Percentiles rank a stretch among this genome's conserved stretches.
Conservation (phyloP, 2,888 invertebrate species). For the Eucriotettix oculatus region DNA sequence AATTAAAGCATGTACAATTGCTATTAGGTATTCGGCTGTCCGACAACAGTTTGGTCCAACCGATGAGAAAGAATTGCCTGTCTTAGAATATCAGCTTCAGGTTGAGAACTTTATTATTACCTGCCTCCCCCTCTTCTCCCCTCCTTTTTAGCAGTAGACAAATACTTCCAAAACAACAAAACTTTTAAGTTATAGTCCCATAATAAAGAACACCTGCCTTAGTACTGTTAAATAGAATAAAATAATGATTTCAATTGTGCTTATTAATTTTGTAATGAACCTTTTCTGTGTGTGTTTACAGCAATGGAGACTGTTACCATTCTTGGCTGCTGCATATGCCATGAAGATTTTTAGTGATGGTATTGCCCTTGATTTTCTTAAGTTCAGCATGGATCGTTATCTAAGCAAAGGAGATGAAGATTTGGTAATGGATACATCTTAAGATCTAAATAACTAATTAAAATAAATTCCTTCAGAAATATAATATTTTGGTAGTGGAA, state of each 20-base stretch:
- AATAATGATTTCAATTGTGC: too few species aligned
- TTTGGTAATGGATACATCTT: neutral
- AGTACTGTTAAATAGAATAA: too few species aligned
- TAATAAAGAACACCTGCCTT: too few species aligned
- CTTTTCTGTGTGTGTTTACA: constrained; percentile 13
- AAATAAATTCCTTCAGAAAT: too few species aligned
- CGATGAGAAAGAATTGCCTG: constrained; percentile 27
- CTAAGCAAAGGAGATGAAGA: constrained; percentile 1
- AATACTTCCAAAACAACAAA: too few species aligned
- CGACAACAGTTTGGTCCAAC: constrained; percentile 50
- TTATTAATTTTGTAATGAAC: neutral
- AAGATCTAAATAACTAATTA: too few species aligned
- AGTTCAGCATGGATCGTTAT: constrained; percentile 4
- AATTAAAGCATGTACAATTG: constrained; percentile 55
- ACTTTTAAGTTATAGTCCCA: too few species aligned
- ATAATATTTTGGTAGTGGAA: too few species aligned
- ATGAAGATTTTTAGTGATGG: constrained; percentile 9
- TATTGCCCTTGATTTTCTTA: constrained; percentile 3
- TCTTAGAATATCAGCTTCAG: constrained; percentile 36
- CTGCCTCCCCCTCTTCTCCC: too few species aligned
- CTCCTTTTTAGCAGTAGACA: too few species aligned
- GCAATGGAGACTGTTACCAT: constrained; percentile 31
- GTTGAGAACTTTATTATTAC: neutral
- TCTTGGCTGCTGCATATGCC: constrained; percentile 24
- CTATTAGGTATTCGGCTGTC: constrained; percentile 63